Percentiles rank a stretch among this genome's conserved stretches.
phyloP scores from a whole-genome alignment of 1,140 invertebrate species.

The Drosophila nebulosa region DNA sequence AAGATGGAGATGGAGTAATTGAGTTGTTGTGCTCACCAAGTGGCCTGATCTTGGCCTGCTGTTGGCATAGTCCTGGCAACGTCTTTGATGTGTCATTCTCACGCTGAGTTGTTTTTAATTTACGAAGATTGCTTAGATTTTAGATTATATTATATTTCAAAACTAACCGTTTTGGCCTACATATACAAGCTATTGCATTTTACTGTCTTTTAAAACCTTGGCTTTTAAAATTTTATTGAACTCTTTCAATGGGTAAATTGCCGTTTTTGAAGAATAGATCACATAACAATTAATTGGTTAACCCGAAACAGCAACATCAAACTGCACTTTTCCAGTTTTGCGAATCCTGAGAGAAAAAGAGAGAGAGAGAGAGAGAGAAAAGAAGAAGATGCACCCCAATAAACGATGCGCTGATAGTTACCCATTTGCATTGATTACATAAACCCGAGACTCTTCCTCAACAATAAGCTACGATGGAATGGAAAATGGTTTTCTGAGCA shows the following conservation, averaged over 20 bases:
- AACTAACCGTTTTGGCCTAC: background rate
- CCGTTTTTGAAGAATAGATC: constrained; percentile 9
- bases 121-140: no score
- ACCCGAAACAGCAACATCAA: background rate
- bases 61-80: no score
- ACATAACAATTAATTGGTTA: constrained; percentile 37
- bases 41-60: background rate
- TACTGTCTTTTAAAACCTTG: background rate
- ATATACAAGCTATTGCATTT: background rate
- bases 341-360: no score
- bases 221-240: background rate
- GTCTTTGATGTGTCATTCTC: background rate
- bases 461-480: constrained; percentile 9
- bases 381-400: constrained; percentile 40
- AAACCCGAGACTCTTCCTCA: constrained; percentile 33
- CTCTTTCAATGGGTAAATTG: background rate
- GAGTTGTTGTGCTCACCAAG: constrained; percentile 32
- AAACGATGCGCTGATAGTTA: constrained; percentile 53
- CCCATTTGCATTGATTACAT: constrained; percentile 50
- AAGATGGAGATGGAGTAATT: constrained; percentile 16
- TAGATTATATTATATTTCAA: background rate
- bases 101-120: background rate
- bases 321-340: background rate
- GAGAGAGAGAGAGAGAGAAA: constrained; percentile 5
- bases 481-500: constrained; percentile 26